phyloP scores from a whole-genome alignment of 2,797 vertebrate species.

The Rhynchonycteris naso region DNA sequence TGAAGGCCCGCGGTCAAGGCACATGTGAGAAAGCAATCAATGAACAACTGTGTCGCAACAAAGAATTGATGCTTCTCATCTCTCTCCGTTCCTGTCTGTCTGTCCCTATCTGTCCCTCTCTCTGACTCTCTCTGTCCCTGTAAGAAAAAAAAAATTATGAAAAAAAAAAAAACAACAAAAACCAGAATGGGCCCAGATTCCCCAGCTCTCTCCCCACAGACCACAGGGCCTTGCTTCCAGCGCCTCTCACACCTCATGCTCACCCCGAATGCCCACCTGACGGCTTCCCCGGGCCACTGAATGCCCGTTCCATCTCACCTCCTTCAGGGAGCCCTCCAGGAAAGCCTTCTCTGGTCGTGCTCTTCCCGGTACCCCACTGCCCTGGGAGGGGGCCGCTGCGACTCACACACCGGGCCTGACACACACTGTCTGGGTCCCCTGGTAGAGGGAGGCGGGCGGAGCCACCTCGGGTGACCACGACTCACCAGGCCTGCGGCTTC shows the following conservation, averaged over 20 bases:
- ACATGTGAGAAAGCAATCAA: too few species aligned
- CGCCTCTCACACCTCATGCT: neutral
- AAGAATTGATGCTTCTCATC: too few species aligned
- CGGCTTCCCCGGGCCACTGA: neutral
- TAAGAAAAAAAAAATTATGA: too few species aligned
- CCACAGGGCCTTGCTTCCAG: neutral
- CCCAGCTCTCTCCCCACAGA: neutral
- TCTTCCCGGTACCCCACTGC: too few species aligned
- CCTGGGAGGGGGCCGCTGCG: neutral
- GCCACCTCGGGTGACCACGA: neutral
- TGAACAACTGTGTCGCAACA: too few species aligned
- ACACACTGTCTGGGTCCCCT: neutral
- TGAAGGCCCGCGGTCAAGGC: too few species aligned
- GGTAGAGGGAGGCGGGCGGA: neutral
- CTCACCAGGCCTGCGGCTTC: constrained; percentile 98
- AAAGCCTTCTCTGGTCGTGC: neutral
- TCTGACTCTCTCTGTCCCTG: too few species aligned
- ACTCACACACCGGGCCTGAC: neutral
- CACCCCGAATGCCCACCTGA: neutral
- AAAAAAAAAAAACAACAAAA: too few species aligned
- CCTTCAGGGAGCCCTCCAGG: neutral
- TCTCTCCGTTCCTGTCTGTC: too few species aligned
- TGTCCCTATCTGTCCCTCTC: too few species aligned
- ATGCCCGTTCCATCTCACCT: neutral
- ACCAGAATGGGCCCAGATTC: neutral